These are phyloP conservation scores for Lycodopsis pacificus DNA, from an alignment of 2,797 vertebrate species.

Conservation along the genomic window DNA sequence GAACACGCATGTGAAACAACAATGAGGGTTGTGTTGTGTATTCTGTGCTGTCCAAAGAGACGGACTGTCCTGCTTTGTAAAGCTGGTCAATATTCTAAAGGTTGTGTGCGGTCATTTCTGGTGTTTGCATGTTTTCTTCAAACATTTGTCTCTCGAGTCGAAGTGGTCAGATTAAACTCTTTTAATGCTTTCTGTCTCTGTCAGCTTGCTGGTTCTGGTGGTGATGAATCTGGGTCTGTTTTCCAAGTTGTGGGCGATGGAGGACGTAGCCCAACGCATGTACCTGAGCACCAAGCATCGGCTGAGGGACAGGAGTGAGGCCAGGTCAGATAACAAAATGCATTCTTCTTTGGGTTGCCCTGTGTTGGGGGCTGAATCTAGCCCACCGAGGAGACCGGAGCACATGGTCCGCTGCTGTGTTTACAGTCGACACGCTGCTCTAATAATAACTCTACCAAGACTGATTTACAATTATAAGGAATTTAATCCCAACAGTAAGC, in stretches of 20 bases:
- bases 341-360: background rate
- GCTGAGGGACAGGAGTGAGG: constrained; percentile 84
- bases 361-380: too few relatives aligned
- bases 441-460: too few relatives aligned
- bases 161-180: background rate
- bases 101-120: background rate
- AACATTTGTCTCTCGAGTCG: background rate
- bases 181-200: constrained; percentile 8
- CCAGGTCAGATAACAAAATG: constrained; percentile 81
- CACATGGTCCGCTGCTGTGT: too few relatives aligned
- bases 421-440: too few relatives aligned
- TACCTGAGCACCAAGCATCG: constrained; percentile 85
- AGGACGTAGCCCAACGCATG: constrained; percentile 92
- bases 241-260: constrained; percentile 95
- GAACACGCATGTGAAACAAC: background rate
- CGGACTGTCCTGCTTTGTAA: background rate
- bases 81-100: background rate
- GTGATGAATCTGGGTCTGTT: constrained; percentile 93
- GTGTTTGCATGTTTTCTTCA: background rate
- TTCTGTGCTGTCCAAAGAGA: background rate
- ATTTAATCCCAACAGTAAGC: too few relatives aligned
- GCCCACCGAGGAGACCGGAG: too few relatives aligned
- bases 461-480: too few relatives aligned
- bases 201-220: constrained; percentile 91
- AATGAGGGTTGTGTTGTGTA: background rate